Base-by-base conservation (phyloP, 2,888 invertebrate genomes). In the Timandra comae region DNA sequence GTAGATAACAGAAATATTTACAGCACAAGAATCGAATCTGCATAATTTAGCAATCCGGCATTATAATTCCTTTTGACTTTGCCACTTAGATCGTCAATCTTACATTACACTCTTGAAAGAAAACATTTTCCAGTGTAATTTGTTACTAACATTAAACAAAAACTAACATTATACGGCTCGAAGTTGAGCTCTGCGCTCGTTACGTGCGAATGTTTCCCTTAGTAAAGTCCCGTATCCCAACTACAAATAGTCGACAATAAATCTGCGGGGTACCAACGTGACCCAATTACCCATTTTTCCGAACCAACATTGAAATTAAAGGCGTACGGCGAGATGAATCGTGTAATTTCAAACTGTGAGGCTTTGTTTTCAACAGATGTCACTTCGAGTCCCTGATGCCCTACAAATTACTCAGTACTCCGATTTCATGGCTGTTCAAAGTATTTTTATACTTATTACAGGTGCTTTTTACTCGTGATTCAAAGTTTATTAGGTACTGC, bases 281-380 rank as follows among this genome's bases (percentile, higher is more conserved):
- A 68, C 75, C 75, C 70, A 73, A 75, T 75, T 76, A 69, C 72
- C 58, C 56, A 59, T 72, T 73, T 73, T 63, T 63, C 56, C 62
- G 57, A 63, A 71, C 56, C 52, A 57, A 70, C 69, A 64, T 56
- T 61, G 63, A 63, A 68, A 75, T 75, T 74, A 73, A 70, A 74
- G 62, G 58, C 52, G 48, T 36, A 30, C 43, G 29, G 57, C 49
- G 68, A 66, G 69, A 78, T 75, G 71, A 71, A 74, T 74, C 65
- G 71, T 61, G 75, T 71, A 73, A 79, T 78, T 76, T 69, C 63
- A 73, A 75, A 70, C 69, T 56, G 57, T 34, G 39, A 42, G 47
- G 60, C 65, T 64, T 77, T 77, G 74, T 71, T 73, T 67, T 40
- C 46, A 49, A 30, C 60, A 59, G 59, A 69, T 68, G 67, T 70